Evolutionary conservation across 2,113 vertebrate species (phyloP), one percentile per base, ranked within the genome.

Genomic region (Sminthopsis crassicaudata): DNA sequence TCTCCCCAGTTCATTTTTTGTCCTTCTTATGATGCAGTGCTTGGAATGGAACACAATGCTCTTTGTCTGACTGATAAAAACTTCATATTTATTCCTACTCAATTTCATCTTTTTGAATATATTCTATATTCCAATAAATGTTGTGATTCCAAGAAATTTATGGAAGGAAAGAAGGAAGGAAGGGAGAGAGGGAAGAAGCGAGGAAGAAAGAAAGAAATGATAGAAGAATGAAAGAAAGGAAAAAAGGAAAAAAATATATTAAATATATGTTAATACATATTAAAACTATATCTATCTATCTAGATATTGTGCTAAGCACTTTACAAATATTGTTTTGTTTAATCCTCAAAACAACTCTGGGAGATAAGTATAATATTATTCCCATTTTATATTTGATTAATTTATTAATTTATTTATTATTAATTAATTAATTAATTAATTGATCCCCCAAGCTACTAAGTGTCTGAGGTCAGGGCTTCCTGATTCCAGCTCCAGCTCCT

Each of bases 171-270:
- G 67, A 76, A 7, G 14, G 3, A 19, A 16, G 36, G 1, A n/a
- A 30, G 11, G 27, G 12, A 25, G 23, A 24, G 1, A 55, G 7
- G 54, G 6, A 54, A 4, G 23, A 24, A 54, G 23, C 0, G 4
- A 55, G 54, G 23, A 1, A 25, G 0, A 6, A 6, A 25, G 54
- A 6, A 6, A 8, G 24, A 22, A 36, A 1, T 7, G 4, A 23
- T 22, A 27, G 55, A 11, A 60, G 26, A 10, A 2, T 10, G 25
- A 26, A 57, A 55, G 25, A 24, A 55, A 57, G 25, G 25, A 57
- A 26, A 8, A 19, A 36, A 36, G 57, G 30, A 67, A 36, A 11
- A 7, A 36, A n/a, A 5, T 12, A 14, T 67, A 36, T 67, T 36
- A 84, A 42, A 19, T 84, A 19, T n/a, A 14, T 84, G 23, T 51